These are phyloP conservation scores for Mimas tiliae DNA, from an alignment of 2,888 invertebrate species.

Conservation along the genomic window DNA sequence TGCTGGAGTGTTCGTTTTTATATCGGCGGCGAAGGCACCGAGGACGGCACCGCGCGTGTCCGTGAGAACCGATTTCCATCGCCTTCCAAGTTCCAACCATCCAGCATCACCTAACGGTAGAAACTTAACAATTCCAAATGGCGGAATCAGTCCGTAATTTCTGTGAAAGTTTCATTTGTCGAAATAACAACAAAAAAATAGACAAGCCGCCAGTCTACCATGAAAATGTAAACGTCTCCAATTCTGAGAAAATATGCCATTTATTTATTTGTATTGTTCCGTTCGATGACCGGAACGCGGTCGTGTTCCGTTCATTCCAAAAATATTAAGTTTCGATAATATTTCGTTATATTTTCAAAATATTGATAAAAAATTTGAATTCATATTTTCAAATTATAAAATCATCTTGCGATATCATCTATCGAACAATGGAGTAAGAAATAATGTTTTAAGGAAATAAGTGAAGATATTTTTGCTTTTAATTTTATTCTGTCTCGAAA, in stretches of 20 bases:
- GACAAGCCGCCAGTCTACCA: constrained; percentile 25
- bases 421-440: background rate
- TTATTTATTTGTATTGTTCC: constrained; percentile 29
- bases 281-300: constrained; percentile 12
- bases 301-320: background rate
- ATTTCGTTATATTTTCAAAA: background rate
- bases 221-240: constrained; percentile 19
- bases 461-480: background rate
- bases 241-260: constrained; percentile 22
- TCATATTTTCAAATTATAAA: background rate
- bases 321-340: constrained; percentile 2
- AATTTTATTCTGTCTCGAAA: background rate
- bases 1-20: constrained; percentile 53
- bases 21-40: constrained; percentile 53
- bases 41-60: constrained; percentile 62
- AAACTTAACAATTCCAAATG: constrained; percentile 17
- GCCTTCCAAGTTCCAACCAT: constrained; percentile 32
- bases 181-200: constrained; percentile 21
- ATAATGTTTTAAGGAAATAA: background rate
- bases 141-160: constrained; percentile 22
- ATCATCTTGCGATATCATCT: background rate
- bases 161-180: constrained; percentile 41
- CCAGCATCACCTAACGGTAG: constrained; percentile 46
- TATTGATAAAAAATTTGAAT: background rate
- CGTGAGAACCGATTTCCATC: constrained; percentile 73